phyloP scores from a whole-genome alignment of 2,797 vertebrate genomes.

The Cossypha niveicapilla region DNA sequence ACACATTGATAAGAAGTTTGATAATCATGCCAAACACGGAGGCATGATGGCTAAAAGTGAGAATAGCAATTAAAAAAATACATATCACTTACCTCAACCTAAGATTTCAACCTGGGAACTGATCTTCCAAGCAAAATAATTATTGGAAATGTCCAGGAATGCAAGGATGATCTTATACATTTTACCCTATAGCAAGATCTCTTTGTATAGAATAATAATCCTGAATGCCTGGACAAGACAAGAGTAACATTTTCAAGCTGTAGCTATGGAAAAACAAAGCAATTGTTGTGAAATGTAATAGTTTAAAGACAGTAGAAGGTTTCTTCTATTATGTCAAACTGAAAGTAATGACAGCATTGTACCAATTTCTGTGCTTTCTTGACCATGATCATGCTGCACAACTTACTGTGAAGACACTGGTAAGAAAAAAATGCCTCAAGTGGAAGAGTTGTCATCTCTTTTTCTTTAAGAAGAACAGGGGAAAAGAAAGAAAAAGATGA shows the following conservation, averaged over 20 bases:
- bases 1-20: background rate
- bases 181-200: background rate
- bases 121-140: background rate
- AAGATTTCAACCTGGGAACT: background rate
- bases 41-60: background rate
- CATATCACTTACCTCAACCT: background rate
- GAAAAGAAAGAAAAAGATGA: background rate
- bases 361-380: background rate
- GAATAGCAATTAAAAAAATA: background rate
- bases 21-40: background rate
- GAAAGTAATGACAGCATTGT: background rate
- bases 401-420: background rate
- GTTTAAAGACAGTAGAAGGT: background rate
- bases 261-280: slow-evolving; percentile 10
- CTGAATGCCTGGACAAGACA: background rate
- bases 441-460: background rate
- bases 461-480: background rate
- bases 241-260: background rate
- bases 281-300: background rate
- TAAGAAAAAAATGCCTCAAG: background rate
- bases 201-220: background rate
- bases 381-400: background rate
- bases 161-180: background rate
- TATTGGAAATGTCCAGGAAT: background rate
- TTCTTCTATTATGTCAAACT: background rate